Evolutionary conservation across 1,140 invertebrate species (phyloP), one percentile per base, ranked within the genome.

Genomic region (Tetranychus cinnabarinus): DNA sequence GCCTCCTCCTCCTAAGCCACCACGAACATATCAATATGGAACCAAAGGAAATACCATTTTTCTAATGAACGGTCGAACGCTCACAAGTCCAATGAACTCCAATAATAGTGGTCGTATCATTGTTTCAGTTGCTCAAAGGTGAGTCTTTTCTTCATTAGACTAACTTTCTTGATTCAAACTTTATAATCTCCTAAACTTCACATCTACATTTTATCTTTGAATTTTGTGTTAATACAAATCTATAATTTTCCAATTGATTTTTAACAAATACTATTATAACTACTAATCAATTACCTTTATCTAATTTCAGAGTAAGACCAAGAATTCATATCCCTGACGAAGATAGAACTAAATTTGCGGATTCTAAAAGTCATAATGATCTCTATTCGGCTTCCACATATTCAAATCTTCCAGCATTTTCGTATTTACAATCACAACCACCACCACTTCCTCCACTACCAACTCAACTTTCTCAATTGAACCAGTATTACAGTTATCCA

Each of bases 21-120:
- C 62, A 33, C 36, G 62, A 39, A 63, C 62, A 58, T 63, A 58
- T 61, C 62, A 63, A 46, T 58, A 63, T 61, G 10, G 50, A n/a
- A 48, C 46, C 31, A 58, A 63, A 58, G 42, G 15, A n/a, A 23
- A 45, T 46, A 15, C 10, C 7, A 46, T 45, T 6, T 42, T 13
- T 13, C 57, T 12, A 23, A 46, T 46, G 42, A 45, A n/a, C 54
- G 62, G 48, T 36, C 23, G 33, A 48, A 4, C 36, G 5, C 37
- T 5, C 56, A 31, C 45, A 60, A 31, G 13, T 33, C 46, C 34
- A 42, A 35, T 56, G 12, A 55, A 56, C 12, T 33, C 5, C 8
- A 35, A 13, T 36, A 34, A 56, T 23, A 48, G 58, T 45, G 59
- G 62, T 33, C 59, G 59, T 35, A 45, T 61, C 1, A 61, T 63